Evolutionary conservation across 2,888 invertebrate genomes (phyloP), one percentile per base, ranked within the genome.

Genomic region (Allolobophora icterica): DNA sequence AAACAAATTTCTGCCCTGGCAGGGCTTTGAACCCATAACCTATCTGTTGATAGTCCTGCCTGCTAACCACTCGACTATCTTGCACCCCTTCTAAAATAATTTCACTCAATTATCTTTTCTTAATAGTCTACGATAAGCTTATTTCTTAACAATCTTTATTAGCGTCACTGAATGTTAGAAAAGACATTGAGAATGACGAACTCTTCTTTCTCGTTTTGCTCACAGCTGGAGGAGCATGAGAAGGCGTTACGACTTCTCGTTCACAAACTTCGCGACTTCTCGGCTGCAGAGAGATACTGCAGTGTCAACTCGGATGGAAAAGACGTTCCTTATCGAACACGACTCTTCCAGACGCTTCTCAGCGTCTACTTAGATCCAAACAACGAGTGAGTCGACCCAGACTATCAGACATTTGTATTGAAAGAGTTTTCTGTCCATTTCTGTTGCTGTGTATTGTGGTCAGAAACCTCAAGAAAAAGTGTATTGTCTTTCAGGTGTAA

Each of bases 221-320:
- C 45, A 13, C 94, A 96, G 96, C 94, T 96, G 90, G 96, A 96
- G 92, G 96, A 96, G 92, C 96, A 96, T 93, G 96, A 96, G 90
- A 96, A 96, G 93, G 96, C 96, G 3, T 93, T 96, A 42, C 93
- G 94, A 87, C 95, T 96, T 84, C 94, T 96, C 83, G 96, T 96
- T 0, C 95, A 96, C 93, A 95, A 96, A 92, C 93, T 96, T 90
- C 94, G 95, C 91, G 96, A 96, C 94, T 96, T 95, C 92, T 94
- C 94, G 84, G 95, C 95, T 42, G 96, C 96, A 13, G 95, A 96
- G 93, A 95, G 95, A 92, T 96, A 96, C 93, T 96, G 96, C 93
- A 92, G 95, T 35, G 94, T 95, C 87, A 95, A 95, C 93, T 94
- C 95, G 34, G 92, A 93, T 17, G 94, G 94, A 17, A 94, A 94